Conservation (phyloP, 2,888 invertebrate species). For the Fabriciana adippe region DNA sequence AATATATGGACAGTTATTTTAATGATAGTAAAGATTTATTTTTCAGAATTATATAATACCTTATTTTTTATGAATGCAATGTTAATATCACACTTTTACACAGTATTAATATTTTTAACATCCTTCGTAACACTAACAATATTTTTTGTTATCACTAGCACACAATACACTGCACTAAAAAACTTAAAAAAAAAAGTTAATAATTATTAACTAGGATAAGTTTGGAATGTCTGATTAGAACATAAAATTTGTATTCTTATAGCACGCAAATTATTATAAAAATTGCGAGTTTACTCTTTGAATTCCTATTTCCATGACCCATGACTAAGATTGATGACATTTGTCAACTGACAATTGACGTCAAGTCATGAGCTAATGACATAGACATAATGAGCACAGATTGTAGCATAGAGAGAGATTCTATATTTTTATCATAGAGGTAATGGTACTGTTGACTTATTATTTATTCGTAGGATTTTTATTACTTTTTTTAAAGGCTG, state of each 20-base stretch:
- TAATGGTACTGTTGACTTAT: too few species aligned
- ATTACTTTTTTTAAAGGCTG: too few species aligned
- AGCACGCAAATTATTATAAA: slow-evolving; percentile 1
- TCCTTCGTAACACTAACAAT: slow-evolving; percentile 10
- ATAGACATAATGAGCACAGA: not conserved
- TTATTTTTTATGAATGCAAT: slow-evolving; percentile 1
- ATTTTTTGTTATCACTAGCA: slow-evolving; percentile 11
- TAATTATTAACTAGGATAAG: slow-evolving; percentile 3
- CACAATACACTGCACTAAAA: slow-evolving; percentile 12
- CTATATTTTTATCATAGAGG: too few species aligned
- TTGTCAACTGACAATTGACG: slow-evolving; percentile 22
- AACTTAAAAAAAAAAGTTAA: not conserved
- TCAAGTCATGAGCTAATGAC: slow-evolving; percentile 1
- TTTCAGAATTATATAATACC: slow-evolving; percentile 6
- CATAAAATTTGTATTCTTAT: not conserved
- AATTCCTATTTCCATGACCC: slow-evolving; percentile 11
- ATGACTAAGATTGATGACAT: slow-evolving; percentile 8
- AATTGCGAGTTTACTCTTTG: slow-evolving; percentile 5
- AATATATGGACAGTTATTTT: too few species aligned
- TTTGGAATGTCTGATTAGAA: not conserved
- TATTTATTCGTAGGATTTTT: too few species aligned
- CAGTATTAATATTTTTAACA: slow-evolving; percentile 17
- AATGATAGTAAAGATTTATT: not conserved
- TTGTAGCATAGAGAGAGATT: too few species aligned
- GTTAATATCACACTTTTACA: not conserved